Evolutionary conservation across 2,888 invertebrate species (phyloP), one percentile per base, ranked within the genome.

Genomic region (Gymnosoma rotundatum): DNA sequence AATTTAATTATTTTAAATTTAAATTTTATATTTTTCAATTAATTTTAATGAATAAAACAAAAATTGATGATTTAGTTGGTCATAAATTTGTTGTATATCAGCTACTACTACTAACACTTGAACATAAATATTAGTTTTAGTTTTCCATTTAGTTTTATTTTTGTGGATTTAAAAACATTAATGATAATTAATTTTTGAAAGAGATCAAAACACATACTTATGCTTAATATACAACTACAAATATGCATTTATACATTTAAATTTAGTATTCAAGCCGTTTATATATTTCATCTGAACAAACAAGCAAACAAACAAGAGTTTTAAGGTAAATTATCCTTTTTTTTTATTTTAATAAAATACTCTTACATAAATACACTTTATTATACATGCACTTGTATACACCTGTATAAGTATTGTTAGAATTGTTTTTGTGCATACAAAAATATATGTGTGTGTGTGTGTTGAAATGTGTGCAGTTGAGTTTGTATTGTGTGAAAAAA

Each of bases 131-230:
- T 60, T 64, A 25, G 7, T 74, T 45, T 3, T 32, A 5, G 32
- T 32, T 32, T 7, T 32, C 6, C 7, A 6, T 32, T 12, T 54
- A 42, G 10, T 42, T 42, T 10, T 12, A 12, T 12, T 66, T 54
- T 12, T 54, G 36, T 70, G 45, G 16, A 25, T 64, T 78, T 56
- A 21, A 56, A 32, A 63, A 73, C 54, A 67, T 74, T 80, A 80
- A 80, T 52, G 45, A 61, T 74, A 80, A 80, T 80, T 80, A 80
- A 80, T 67, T 80, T 78, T 67, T 80, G 50, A 66, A 66, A 20
- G 45, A 67, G 52, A 80, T 80, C 66, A 45, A 60, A 72, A 50
- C 21, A 18, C n/a, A 18, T n/a, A 50, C 25, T 48, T 12, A 50
- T 16, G 6, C 16, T 42, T 42, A 4, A 4, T 16, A n/a, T 60